Conservation (phyloP, 2,113 vertebrate genomes). For the Reinhardtius hippoglossoides region DNA sequence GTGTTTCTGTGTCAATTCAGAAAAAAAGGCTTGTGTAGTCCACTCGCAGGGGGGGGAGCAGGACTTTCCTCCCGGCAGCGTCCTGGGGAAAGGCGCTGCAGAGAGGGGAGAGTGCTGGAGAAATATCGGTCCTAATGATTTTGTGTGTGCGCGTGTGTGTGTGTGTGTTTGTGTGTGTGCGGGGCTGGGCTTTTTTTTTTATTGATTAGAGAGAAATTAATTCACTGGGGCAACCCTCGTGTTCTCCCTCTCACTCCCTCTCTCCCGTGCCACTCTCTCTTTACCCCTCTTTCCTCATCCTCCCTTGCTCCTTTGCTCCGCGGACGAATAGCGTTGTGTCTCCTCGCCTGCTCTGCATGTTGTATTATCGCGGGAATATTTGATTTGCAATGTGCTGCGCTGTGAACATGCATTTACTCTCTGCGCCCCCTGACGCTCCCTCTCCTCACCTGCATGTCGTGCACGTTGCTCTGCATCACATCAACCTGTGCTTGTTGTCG, state of each 20-base stretch:
- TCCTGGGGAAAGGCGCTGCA: conserved; percentile 58
- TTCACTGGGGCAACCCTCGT: conserved; percentile 78
- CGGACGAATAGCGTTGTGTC: conserved; percentile 75
- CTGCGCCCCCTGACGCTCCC: neutral
- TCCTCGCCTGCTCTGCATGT: conserved; percentile 81
- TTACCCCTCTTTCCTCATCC: conserved; percentile 11
- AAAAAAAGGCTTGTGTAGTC: conserved; percentile 38
- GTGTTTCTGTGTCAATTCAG: conserved; percentile 46
- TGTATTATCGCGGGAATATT: conserved; percentile 83
- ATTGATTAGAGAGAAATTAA: conserved; percentile 84
- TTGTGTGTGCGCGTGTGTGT: conserved; percentile 6
- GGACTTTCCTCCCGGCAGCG: conserved; percentile 55
- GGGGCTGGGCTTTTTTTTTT: conserved; percentile 71
- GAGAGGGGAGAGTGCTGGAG: conserved; percentile 63
- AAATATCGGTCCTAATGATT: conserved; percentile 74
- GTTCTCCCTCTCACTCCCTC: conserved; percentile 50
- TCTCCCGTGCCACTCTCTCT: conserved; percentile 12
- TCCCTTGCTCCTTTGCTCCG: conserved; percentile 67
- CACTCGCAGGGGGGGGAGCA: conserved; percentile 45
- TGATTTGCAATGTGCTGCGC: conserved; percentile 69
- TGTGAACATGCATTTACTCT: conserved; percentile 46
- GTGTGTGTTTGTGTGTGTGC: conserved; percentile 22
- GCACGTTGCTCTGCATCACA: neutral
- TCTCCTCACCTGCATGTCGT: neutral
- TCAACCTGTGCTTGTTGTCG: neutral